These are phyloP conservation scores for Tenrec ecaudatus DNA, from an alignment of 2,113 vertebrate species.

Conservation along the genomic window DNA sequence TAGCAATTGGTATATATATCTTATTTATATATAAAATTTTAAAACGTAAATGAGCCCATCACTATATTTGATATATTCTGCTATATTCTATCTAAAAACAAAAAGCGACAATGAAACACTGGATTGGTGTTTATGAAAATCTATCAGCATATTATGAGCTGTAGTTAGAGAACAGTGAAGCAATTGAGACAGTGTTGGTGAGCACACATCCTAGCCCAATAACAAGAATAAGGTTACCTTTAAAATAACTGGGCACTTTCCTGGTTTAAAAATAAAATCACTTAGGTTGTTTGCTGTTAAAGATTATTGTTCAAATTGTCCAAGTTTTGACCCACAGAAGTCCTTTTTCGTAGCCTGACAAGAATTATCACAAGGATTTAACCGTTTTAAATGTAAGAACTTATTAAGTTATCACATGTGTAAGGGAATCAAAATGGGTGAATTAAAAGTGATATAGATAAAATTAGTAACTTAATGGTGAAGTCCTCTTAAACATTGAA, in stretches of 20 bases:
- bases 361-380: not conserved
- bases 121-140: not conserved
- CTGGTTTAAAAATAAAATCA: slow-evolving; percentile 17
- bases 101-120: not conserved
- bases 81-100: not conserved
- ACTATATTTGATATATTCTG: not conserved
- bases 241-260: not conserved
- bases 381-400: slow-evolving; percentile 23
- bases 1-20: not conserved
- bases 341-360: slow-evolving; percentile 17
- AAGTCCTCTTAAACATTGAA: slow-evolving; percentile 5
- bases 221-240: not conserved
- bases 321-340: slow-evolving; percentile 14
- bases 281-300: not conserved
- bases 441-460: not conserved
- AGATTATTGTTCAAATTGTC: slow-evolving; percentile 17
- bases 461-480: slow-evolving; percentile 9
- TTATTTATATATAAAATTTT: slow-evolving; percentile 49
- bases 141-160: not conserved
- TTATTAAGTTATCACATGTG: slow-evolving; percentile 29
- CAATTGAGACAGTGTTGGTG: not conserved
- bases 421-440: slow-evolving; percentile 36
- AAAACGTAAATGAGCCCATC: not conserved
- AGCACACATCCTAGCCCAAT: not conserved
- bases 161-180: not conserved